A percentile compares a stretch with the other conserved stretches of the same genome.
Evolutionary conservation across 23 tunicate genomes (phyloP).

Genomic region (Halocynthia roretzi): DNA sequence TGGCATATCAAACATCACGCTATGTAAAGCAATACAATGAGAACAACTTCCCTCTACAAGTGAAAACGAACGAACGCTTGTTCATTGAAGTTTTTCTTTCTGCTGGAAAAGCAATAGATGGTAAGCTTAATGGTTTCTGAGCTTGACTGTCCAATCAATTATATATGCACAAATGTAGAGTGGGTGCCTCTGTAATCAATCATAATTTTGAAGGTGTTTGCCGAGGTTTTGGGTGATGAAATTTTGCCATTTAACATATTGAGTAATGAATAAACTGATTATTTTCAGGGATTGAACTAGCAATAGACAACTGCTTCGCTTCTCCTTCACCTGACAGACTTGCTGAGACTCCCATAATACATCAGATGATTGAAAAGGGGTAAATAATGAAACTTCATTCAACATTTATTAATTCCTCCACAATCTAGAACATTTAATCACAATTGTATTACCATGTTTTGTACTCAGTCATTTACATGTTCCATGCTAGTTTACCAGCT

Average conservation of each 20-base stretch:
- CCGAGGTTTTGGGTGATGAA: too few species aligned
- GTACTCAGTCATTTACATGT: neutral
- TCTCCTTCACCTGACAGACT: slow-evolving; percentile 1
- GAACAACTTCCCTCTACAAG: neutral
- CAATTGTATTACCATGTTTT: too few species aligned
- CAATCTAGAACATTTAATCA: neutral
- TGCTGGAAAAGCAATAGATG: neutral
- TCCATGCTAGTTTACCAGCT: neutral
- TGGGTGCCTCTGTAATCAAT: neutral
- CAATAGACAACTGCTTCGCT: slow-evolving; percentile 25
- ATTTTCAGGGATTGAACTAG: slow-evolving; percentile 1
- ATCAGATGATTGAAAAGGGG: slow-evolving; percentile 14
- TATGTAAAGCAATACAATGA: neutral
- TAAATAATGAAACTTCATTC: neutral
- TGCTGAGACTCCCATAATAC: neutral
- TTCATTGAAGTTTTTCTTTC: slow-evolving; percentile 3
- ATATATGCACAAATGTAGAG: neutral
- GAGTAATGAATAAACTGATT: neutral
- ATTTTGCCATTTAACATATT: neutral
- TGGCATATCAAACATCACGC: neutral
- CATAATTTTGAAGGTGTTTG: too few species aligned
- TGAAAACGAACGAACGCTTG: neutral
- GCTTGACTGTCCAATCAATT: neutral
- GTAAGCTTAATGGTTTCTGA: neutral
- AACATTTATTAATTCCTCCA: too few species aligned